Conservation (phyloP, 2,797 vertebrate genomes). For the Pampus argenteus region DNA sequence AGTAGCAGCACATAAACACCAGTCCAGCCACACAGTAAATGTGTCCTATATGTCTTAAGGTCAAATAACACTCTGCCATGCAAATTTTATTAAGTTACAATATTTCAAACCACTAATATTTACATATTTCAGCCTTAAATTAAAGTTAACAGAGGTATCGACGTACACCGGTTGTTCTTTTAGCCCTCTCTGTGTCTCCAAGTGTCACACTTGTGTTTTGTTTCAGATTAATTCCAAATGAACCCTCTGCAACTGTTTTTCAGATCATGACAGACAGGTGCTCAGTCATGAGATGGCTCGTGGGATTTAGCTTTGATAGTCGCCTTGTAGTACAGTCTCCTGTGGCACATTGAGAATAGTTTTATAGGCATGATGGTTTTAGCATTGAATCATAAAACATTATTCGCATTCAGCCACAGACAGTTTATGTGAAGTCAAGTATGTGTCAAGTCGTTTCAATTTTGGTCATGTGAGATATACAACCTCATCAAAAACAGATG, state of each 20-base stretch:
- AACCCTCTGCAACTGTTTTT: not conserved
- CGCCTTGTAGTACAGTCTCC: not conserved
- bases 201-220: not conserved
- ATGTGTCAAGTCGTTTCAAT: slow-evolving; percentile 57
- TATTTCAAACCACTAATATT: not conserved
- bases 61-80: not conserved
- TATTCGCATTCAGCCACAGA: slow-evolving; percentile 29
- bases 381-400: slow-evolving; percentile 53
- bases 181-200: not conserved
- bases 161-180: not conserved
- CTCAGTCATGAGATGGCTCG: slow-evolving; percentile 11
- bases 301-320: slow-evolving; percentile 15
- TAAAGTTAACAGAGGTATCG: not conserved
- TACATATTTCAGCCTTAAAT: not conserved
- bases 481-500: slow-evolving; percentile 52
- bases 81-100: slow-evolving; percentile 7
- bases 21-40: not conserved
- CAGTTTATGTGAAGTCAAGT: slow-evolving; percentile 59
- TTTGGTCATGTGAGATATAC: slow-evolving; percentile 39
- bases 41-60: not conserved
- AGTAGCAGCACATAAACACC: not conserved
- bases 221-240: not conserved
- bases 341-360: slow-evolving; percentile 20
- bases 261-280: slow-evolving; percentile 17
- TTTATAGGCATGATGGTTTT: slow-evolving; percentile 42